A percentile compares a stretch with the other conserved stretches of the same genome.
These are phyloP conservation scores for Eulemur macaco DNA, from an alignment of 2,113 vertebrate genomes.

Conservation along the genomic window DNA sequence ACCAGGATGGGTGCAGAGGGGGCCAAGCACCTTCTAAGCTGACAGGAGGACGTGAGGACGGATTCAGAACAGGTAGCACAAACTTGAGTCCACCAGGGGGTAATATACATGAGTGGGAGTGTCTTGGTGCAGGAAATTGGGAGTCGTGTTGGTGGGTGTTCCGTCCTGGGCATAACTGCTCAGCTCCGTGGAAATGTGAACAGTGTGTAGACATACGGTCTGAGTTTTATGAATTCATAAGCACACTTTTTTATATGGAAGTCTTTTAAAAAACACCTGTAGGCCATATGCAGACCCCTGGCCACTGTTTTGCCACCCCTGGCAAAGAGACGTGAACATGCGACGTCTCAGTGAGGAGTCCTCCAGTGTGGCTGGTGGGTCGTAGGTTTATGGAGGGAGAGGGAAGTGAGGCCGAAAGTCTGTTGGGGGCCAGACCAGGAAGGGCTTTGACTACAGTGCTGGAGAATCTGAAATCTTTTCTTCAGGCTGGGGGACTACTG, in stretches of 20 bases:
- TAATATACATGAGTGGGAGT: not conserved
- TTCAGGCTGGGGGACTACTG: not conserved
- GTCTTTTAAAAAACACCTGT: not conserved
- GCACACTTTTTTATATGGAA: not conserved
- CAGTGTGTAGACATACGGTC: not conserved
- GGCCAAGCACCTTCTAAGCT: not conserved
- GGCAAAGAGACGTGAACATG: not conserved
- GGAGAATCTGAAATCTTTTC: not conserved
- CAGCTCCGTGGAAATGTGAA: not conserved
- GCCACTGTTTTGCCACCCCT: not conserved
- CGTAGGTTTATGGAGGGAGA: not conserved
- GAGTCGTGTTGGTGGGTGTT: not conserved
- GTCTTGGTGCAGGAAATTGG: not conserved
- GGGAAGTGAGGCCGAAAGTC: not conserved
- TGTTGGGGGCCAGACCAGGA: no score
- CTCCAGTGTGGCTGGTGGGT: not conserved
- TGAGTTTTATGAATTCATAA: not conserved
- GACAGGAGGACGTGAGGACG: not conserved
- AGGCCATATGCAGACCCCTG: not conserved
- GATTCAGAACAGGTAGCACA: fast-evolving
- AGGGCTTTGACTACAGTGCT: not conserved
- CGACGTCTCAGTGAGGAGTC: not conserved
- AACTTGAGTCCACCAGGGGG: not conserved
- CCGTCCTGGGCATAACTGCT: not conserved
- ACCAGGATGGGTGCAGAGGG: not conserved